Base-by-base conservation (phyloP, 2,888 invertebrate genomes). In the Ophion slaviceki region DNA sequence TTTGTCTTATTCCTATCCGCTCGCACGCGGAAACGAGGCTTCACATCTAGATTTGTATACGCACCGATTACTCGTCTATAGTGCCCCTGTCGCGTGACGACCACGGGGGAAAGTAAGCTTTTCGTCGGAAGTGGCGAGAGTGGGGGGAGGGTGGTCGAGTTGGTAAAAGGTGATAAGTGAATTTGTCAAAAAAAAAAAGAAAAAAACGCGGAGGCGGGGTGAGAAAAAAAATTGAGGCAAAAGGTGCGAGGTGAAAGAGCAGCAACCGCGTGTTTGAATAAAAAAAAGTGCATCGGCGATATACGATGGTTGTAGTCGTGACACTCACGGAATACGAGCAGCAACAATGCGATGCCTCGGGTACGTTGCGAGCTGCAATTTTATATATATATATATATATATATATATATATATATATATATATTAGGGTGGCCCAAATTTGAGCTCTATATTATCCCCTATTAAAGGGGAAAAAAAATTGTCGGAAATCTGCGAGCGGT, bases 291-390 rank as follows among this genome's bases (percentile, higher is more conserved):
- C 59, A 64, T 45, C 7, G 79, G 75, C 80, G 77, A 62, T 86
- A 88, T 88, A 88, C 89, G 86, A 93, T 93, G 93, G 92, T 92
- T 82, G 87, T 92, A 75, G 92, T 93, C 84, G 92, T 90, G 66
- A 92, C 93, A 92, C 89, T 92, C 79, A 87, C 92, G 76, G 90
- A 91, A 79, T 93, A 92, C 87, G 90, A 91, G 75, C 90, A 92
- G 71, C 89, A 91, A 81, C 90, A 91, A 80, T 87, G 89, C 75
- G 67, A 75, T 36, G 90, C 92, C 86, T 88, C 91, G 90, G 93
- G 93, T 93, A 92, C 66, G 90, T 88, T 61, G 11, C 24, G 67
- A 80, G 28, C 59, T 40, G 1, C 24, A 20, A 53, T 53, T 53
- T 3, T 53, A 53, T 53, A 14, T 53, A 14, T 53, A 14, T 14